Evolutionary conservation across 2,113 vertebrate species (phyloP).

Genomic region (mouse (Mus musculus)): GRCm39 chr7:33810501-33811000

Average conservation of each 20-base stretch:
- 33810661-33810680: no score
- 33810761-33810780: background rate
- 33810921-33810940: background rate
- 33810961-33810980: background rate
- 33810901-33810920: no score
- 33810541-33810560: no score
- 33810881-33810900: background rate
- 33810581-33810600: background rate
- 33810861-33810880: background rate
- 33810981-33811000: background rate
- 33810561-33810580: no score
- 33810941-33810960: background rate
- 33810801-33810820: background rate
- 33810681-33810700: no score
- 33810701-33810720: no score
- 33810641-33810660: no score
- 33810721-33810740: background rate
- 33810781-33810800: no score
- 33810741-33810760: background rate
- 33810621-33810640: background rate
- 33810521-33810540: no score
- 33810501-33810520: no score
- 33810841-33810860: background rate
- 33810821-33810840: background rate
- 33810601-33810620: background rate